Evolutionary conservation across 1,140 invertebrate genomes (phyloP), one percentile per base, ranked within the genome.

Genomic region (Samia ricini): DNA sequence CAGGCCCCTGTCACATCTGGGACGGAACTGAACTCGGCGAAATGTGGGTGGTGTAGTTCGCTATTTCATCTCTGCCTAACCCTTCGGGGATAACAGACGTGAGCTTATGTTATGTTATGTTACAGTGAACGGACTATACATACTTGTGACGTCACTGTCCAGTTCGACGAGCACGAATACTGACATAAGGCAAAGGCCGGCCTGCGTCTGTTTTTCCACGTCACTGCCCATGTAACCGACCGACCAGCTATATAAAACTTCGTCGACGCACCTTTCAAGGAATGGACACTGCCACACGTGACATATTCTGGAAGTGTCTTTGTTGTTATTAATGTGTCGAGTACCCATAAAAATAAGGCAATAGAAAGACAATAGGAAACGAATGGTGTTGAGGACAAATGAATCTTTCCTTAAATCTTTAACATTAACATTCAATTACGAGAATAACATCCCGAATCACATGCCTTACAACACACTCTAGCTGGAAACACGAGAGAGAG

Each of bases 271-370:
- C 0, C 89, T 64, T 12, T 81, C 79, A 26, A 93, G 71, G 5
- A 91, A 75, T 0, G 90, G 82, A 54, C 92, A 93, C 63, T 89
- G 90, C 92, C 92, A 93, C 12, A 90, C 79, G 71, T 89, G 86
- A 49, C 77, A 81, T 69, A 91, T 85, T 60, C 83, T 88, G 70
- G 0, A 77, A 58, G 55, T 50, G 10, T 52, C 19, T 19, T 26
- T 12, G 4, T 3, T 4, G 2, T 52, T 18, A 12, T 18, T 52
- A n/a, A n/a, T n/a, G n/a, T n/a, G n/a, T n/a, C n/a, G n/a, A n/a
- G n/a, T n/a, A n/a, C n/a, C n/a, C n/a, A n/a, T n/a, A n/a, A n/a
- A n/a, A n/a, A n/a, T n/a, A n/a, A n/a, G n/a, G n/a, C n/a, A n/a
- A n/a, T n/a, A 52, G 12, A 52, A 15, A 48, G 1, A 48, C 12